Percentiles rank a stretch among this genome's conserved stretches.
phyloP scores from a whole-genome alignment of 2,797 vertebrate species.

The Semotilus atromaculatus region DNA sequence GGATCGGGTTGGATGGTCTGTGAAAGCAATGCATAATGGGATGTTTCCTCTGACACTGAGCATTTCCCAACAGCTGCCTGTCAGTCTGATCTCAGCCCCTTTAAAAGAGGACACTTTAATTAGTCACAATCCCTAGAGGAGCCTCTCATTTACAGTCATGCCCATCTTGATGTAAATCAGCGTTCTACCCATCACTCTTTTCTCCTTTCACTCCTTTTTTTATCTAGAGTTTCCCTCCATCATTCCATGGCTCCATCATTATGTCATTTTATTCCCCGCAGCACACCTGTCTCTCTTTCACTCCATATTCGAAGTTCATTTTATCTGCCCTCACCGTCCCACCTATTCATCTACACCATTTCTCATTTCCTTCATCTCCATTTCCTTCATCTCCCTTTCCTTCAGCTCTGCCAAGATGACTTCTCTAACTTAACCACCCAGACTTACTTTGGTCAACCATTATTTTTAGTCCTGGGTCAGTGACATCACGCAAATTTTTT shows the following conservation, averaged over 20 bases:
- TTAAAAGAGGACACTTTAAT: constrained; percentile 68
- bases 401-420: constrained; percentile 10
- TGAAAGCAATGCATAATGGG: constrained; percentile 60
- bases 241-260: constrained; percentile 54
- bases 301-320: constrained; percentile 60
- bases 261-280: constrained; percentile 57
- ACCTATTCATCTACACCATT: constrained; percentile 68
- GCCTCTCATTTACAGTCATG: constrained; percentile 64
- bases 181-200: constrained; percentile 63
- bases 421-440: neutral
- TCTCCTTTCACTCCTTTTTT: constrained; percentile 70
- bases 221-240: constrained; percentile 22
- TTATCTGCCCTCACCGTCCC: constrained; percentile 60
- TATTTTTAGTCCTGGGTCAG: neutral
- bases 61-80: constrained; percentile 68
- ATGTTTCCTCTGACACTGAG: constrained; percentile 63
- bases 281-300: constrained; percentile 68
- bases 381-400: no score
- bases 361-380: constrained; percentile 53
- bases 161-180: constrained; percentile 69
- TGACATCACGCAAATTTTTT: neutral
- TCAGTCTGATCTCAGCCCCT: constrained; percentile 64
- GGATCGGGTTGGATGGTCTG: constrained; percentile 58
- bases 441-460: neutral
- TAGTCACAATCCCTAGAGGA: constrained; percentile 69